Conservation (phyloP, 2,113 vertebrate species). For the Hippocampus mohnikei region DNA sequence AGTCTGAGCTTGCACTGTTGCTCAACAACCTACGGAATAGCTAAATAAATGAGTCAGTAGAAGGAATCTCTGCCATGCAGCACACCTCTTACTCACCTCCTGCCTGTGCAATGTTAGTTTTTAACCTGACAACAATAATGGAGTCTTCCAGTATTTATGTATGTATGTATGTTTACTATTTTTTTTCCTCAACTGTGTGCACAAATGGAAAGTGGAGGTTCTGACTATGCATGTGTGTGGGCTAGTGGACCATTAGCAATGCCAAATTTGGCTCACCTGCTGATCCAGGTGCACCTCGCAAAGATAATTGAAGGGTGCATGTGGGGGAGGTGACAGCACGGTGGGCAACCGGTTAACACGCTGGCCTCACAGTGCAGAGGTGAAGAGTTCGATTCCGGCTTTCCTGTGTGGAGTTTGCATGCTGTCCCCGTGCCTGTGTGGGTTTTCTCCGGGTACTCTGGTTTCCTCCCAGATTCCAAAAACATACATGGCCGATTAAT, state of each 20-base stretch:
- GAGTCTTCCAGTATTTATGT: conserved; percentile 34
- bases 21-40: conserved; percentile 35
- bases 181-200: conserved; percentile 41
- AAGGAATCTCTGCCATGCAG: conserved; percentile 53
- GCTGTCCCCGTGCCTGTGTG: too few species aligned
- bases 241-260: conserved; percentile 50
- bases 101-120: conserved; percentile 19
- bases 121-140: conserved; percentile 19
- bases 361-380: too few species aligned
- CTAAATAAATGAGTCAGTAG: conserved; percentile 43
- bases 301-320: conserved; percentile 59
- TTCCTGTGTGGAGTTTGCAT: too few species aligned
- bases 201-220: conserved; percentile 33
- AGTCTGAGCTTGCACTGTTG: conserved; percentile 43
- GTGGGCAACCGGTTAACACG: too few species aligned
- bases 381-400: too few species aligned
- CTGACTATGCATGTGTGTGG: conserved; percentile 19
- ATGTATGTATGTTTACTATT: not conserved
- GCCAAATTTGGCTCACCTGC: conserved; percentile 58
- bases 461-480: too few species aligned
- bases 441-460: too few species aligned
- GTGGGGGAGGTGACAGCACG: not conserved
- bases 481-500: too few species aligned
- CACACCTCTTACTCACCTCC: conserved; percentile 6
- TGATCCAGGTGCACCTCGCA: conserved; percentile 68